These are phyloP conservation scores for Saturnia japonica DNA, from an alignment of 2,888 invertebrate species.

Conservation along the genomic window DNA sequence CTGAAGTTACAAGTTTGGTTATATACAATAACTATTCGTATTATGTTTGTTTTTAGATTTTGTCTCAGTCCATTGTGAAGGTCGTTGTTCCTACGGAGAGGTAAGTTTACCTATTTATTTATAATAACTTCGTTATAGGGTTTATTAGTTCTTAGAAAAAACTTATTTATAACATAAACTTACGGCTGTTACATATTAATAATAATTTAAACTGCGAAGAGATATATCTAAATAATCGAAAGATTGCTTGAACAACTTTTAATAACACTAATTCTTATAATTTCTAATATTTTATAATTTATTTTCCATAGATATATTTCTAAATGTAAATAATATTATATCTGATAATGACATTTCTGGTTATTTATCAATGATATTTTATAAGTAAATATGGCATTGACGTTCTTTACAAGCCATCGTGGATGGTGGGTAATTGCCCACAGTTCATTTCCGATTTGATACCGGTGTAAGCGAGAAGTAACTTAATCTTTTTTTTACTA, in stretches of 20 bases:
- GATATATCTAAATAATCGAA: too few species aligned
- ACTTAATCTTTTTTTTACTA: too few species aligned
- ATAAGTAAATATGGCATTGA: too few species aligned
- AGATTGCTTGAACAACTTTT: not conserved
- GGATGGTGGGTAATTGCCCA: too few species aligned
- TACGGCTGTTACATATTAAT: not conserved
- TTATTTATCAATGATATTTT: too few species aligned
- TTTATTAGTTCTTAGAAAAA: not conserved
- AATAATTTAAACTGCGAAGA: too few species aligned
- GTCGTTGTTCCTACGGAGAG: constrained; percentile 99
- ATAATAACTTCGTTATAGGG: not conserved
- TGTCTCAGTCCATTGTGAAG: constrained; percentile 96
- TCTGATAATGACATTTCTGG: not conserved
- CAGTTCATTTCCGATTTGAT: too few species aligned
- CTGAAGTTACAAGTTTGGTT: not conserved
- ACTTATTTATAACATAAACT: not conserved
- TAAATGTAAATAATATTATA: too few species aligned
- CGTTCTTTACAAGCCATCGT: too few species aligned
- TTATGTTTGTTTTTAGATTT: constrained; percentile 82
- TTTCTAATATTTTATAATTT: too few species aligned
- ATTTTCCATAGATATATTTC: too few species aligned
- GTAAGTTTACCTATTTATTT: constrained; percentile 73
- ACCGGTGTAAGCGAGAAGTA: too few species aligned
- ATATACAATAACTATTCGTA: not conserved
- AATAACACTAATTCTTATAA: not conserved